A percentile compares a stretch with the other conserved stretches of the same genome.
These are phyloP conservation scores for Macropis europaea DNA, from an alignment of 2,888 invertebrate species.

Conservation along the genomic window DNA sequence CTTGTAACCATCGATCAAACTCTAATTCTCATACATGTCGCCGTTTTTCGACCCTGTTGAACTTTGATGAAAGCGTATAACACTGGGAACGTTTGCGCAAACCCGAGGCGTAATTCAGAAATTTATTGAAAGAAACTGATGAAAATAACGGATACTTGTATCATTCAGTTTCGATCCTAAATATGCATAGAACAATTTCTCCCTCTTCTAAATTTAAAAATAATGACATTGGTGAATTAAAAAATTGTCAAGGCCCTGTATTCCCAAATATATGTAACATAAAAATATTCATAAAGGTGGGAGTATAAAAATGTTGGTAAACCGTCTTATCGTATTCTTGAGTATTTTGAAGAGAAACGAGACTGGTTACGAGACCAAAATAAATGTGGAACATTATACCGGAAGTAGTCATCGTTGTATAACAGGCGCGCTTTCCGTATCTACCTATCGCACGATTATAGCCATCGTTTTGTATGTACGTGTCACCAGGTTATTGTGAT, in stretches of 20 bases:
- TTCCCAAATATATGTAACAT: no score
- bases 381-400: background rate
- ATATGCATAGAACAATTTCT: no score
- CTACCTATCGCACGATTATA: background rate
- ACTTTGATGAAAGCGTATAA: conserved; percentile 36
- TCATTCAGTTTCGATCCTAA: no score
- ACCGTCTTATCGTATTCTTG: background rate
- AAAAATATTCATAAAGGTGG: no score
- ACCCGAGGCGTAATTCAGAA: no score
- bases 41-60: conserved; percentile 48
- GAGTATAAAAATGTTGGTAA: no score
- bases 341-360: background rate
- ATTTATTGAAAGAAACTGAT: no score
- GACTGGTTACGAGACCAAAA: background rate
- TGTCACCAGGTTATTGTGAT: conserved; percentile 7
- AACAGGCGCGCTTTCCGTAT: background rate
- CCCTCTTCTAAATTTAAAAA: no score
- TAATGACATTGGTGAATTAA: no score
- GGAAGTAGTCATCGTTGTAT: background rate
- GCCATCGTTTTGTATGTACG: conserved; percentile 5
- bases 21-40: conserved; percentile 48
- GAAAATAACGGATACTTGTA: no score
- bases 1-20: conserved; percentile 54
- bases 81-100: background rate
- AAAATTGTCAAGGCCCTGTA: no score